phyloP scores from a whole-genome alignment of 2,888 invertebrate genomes.

The Drosophila limbata region DNA sequence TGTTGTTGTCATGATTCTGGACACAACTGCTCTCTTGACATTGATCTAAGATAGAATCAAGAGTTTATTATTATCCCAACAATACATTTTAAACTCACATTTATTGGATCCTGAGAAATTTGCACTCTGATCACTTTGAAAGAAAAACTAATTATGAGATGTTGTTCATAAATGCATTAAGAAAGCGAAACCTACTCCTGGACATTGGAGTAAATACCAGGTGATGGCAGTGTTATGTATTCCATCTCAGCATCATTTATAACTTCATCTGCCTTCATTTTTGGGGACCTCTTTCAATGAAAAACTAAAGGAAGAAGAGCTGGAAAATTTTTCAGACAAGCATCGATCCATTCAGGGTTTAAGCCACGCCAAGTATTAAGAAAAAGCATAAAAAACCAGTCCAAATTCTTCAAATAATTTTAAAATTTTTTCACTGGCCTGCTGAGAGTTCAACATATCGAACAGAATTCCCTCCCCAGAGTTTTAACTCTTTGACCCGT shows the following conservation, averaged over 20 bases:
- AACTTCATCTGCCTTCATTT: conserved; percentile 12
- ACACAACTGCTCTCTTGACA: background rate
- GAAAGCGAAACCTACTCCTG: background rate
- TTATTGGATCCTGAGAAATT: background rate
- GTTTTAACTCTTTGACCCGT: conserved; percentile 36
- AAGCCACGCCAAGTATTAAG: conserved; percentile 2
- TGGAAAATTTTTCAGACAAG: background rate
- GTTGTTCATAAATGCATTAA: too few relatives aligned
- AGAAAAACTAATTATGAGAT: background rate
- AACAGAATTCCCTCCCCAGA: background rate
- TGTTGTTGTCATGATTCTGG: conserved; percentile 13
- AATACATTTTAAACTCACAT: conserved; percentile 2
- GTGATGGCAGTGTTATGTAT: conserved; percentile 9
- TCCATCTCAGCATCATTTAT: conserved; percentile 3
- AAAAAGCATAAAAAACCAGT: conserved; percentile 1
- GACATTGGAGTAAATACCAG: conserved; percentile 3
- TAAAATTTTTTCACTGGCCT: conserved; percentile 4
- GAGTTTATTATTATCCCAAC: background rate
- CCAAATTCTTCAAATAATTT: conserved; percentile 1
- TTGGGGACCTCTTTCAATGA: background rate
- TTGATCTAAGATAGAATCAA: background rate
- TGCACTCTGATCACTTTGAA: background rate
- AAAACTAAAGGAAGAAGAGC: background rate
- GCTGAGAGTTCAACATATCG: conserved; percentile 11
- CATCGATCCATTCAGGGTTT: background rate